Evolutionary conservation across 2,888 invertebrate species (phyloP).

Genomic region (Rhodophaea formosa): DNA sequence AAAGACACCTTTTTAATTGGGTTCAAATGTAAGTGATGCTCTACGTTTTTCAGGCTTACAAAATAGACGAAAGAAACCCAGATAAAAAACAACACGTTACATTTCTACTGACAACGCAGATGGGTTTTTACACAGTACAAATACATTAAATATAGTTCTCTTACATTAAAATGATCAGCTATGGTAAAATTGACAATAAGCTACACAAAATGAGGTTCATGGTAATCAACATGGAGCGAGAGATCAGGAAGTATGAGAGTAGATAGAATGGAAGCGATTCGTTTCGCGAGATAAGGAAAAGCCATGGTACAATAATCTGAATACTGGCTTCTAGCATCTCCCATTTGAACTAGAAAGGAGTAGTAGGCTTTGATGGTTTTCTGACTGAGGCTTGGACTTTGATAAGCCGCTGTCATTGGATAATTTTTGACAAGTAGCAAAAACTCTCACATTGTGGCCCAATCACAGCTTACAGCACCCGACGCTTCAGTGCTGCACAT

Average conservation of each 20-base stretch:
- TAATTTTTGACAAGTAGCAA: no score
- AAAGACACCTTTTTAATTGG: no score
- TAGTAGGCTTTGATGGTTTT: no score
- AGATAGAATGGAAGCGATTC: slow-evolving; percentile 49
- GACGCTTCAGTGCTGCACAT: no score
- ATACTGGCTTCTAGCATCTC: no score
- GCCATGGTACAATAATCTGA: background rate
- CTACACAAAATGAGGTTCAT: slow-evolving; percentile 66
- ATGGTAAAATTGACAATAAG: slow-evolving; percentile 34
- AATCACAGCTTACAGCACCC: no score
- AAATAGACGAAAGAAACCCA: background rate
- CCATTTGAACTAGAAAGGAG: no score
- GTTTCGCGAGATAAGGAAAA: slow-evolving; percentile 20
- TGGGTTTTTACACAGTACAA: slow-evolving; percentile 8
- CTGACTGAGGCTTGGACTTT: no score
- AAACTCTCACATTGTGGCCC: no score
- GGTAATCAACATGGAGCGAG: slow-evolving; percentile 44
- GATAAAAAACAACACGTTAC: background rate
- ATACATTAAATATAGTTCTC: slow-evolving; percentile 9
- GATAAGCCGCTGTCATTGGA: no score
- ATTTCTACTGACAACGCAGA: background rate
- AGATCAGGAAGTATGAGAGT: slow-evolving; percentile 61
- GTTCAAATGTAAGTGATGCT: background rate
- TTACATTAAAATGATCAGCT: slow-evolving; percentile 14
- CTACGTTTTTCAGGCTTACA: background rate